These are phyloP conservation scores for Amphiprion clarkii DNA, from an alignment of 2,797 vertebrate species.

Conservation along the genomic window DNA sequence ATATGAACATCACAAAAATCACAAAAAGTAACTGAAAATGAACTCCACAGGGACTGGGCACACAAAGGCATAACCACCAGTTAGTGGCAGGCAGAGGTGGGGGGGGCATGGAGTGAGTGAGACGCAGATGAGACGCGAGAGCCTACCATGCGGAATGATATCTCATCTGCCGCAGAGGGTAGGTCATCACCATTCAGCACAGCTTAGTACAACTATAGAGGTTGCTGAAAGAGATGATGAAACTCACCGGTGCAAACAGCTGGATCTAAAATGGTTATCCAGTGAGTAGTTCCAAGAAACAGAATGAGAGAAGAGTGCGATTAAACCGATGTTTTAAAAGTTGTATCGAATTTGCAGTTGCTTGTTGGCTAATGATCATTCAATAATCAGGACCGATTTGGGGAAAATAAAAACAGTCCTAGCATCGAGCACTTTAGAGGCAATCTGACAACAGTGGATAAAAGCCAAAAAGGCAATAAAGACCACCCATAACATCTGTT, in stretches of 20 bases:
- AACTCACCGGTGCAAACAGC: constrained; percentile 99
- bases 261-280: constrained; percentile 99
- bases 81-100: constrained; percentile 76
- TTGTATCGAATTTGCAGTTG: constrained; percentile 43
- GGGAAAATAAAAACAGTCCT: constrained; percentile 18
- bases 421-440: constrained; percentile 21
- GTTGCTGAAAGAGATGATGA: constrained; percentile 85
- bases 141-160: constrained; percentile 66
- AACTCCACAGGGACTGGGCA: constrained; percentile 61
- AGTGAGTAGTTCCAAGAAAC: constrained; percentile 94
- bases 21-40: constrained; percentile 64
- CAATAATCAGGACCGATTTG: constrained; percentile 19
- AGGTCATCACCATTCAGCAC: constrained; percentile 67
- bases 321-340: constrained; percentile 70
- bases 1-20: constrained; percentile 55
- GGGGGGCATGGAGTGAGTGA: constrained; percentile 63
- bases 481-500: constrained; percentile 52
- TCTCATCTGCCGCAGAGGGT: constrained; percentile 60
- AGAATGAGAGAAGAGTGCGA: constrained; percentile 88
- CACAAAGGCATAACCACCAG: constrained; percentile 69
- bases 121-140: constrained; percentile 71
- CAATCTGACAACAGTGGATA: constrained; percentile 23
- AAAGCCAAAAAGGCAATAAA: constrained; percentile 35
- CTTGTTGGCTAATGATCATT: constrained; percentile 21
- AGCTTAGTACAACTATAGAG: constrained; percentile 67